Evolutionary conservation across 2,797 vertebrate genomes (phyloP), one percentile per base, ranked within the genome.

Genomic region (Chloroceryle amazona): DNA sequence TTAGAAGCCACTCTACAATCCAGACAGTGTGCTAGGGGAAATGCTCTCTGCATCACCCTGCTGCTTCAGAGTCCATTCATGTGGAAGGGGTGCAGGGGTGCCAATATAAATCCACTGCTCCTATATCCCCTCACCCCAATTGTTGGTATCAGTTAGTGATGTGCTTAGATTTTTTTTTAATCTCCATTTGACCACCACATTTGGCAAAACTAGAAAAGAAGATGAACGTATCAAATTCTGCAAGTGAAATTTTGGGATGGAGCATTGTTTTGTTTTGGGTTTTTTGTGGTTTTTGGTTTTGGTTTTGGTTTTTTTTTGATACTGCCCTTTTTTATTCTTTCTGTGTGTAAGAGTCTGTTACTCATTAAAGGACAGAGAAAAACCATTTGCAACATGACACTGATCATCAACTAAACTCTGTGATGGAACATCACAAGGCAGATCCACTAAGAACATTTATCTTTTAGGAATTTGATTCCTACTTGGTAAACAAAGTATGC

Each of bases 401-500:
- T 41, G 29, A 66, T 33, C 41, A 44, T 20, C 37, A n/a, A 9
- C 21, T 76, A 55, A 66, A 42, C 41, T 52, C 15, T 55, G 10
- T 52, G 13, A 20, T 8, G 31, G 57, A 85, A 28, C 8, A 28
- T 4, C 14, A 5, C 11, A 54, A 4, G 1, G 66, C 13, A 70
- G 35, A 70, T 26, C 17, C 42, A 17, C n/a, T 61, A 6, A 41
- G 11, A 86, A 33, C 10, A 8, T 29, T 41, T 20, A 70, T 57
- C 42, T 63, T 61, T 52, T 49, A 68, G 37, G 16, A 41, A 35
- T 67, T 42, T 12, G 58, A 71, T 28, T 33, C 58, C 7, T 1
- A 20, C 11, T 7, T 6, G 1, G 10, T 76, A 9, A 37, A 18
- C 35, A 37, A 81, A 75, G 46, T 29, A 33, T 0, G 1, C 2